Evolutionary conservation across 2,113 vertebrate genomes (phyloP), one percentile per base, ranked within the genome.

Genomic region (Prolemur simus): DNA sequence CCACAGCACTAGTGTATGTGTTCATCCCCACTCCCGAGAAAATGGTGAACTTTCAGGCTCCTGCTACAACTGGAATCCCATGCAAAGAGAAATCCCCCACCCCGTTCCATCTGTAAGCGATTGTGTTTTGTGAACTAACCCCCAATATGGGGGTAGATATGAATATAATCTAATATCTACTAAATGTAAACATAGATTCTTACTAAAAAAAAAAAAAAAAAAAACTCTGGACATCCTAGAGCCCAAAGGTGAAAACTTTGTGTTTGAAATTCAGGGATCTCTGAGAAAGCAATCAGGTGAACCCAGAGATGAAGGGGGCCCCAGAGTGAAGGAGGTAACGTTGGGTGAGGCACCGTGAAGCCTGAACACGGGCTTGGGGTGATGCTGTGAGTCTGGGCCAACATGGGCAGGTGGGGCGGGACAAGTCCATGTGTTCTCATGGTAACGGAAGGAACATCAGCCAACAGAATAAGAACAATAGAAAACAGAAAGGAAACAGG

Each of bases 141-240:
- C 58, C 34, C n/a, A 52, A 56, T 23, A 12, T 0, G 1, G 34
- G 52, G 45, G 10, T 37, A 32, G 47, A 42, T 27, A 11, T 12
- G 39, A 94, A 86, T 66, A 58, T 37, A 77, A 56, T 52, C 39
- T 52, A 52, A 52, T 52, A 52, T 14, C 49, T 52, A 52, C 49
- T 52, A 93, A 76, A 77, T 18, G 18, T 32, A 87, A 84, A 21
- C 42, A 63, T 8, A 88, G 74, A 82, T 23, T 42, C 42, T 83
- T 49, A 32, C 5, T 83, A 15, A 12, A 42, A 49, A 47, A 23
- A 52, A 18, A 37, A 52, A n/a, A n/a, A n/a, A n/a, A 25, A 25
- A 52, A 18, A 37, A 52, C 14, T 83, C 37, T 27, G 49, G 56
- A 47, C 47, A 63, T 68, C 27, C 39, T 58, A 90, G 69, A 68